phyloP scores from a whole-genome alignment of 2,113 vertebrate species.

The Platichthys flesus region DNA sequence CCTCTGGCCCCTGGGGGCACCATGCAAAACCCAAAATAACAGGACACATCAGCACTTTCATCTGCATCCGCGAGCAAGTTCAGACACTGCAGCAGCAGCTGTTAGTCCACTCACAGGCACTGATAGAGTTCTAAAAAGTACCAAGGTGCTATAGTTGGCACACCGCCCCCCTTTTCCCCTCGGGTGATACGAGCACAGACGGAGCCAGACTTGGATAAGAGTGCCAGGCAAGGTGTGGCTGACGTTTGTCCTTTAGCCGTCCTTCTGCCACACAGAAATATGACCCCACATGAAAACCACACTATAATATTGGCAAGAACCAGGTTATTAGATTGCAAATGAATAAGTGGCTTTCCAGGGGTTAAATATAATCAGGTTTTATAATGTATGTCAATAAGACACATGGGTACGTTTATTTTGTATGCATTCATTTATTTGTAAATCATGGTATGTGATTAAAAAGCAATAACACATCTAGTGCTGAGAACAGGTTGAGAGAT shows the following conservation, averaged over 20 bases:
- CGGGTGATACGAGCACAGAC: conserved; percentile 72
- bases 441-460: conserved; percentile 6
- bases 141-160: conserved; percentile 62
- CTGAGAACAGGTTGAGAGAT: background rate
- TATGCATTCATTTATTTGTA: background rate
- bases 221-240: conserved; percentile 71
- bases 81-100: conserved; percentile 79
- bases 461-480: background rate
- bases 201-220: conserved; percentile 72
- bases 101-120: conserved; percentile 60
- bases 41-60: conserved; percentile 80
- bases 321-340: background rate
- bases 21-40: conserved; percentile 73
- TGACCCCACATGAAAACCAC: background rate
- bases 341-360: conserved; percentile 1
- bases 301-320: background rate
- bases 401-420: background rate
- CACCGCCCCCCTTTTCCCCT: conserved; percentile 50
- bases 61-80: conserved; percentile 76
- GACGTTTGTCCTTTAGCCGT: conserved; percentile 69
- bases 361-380: background rate
- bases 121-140: conserved; percentile 68
- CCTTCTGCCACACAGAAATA: conserved; percentile 57
- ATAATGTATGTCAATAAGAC: background rate
- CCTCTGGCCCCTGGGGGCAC: conserved; percentile 57